Evolutionary conservation across 2,113 vertebrate genomes (phyloP), one percentile per base, ranked within the genome.

Genomic region (Protobothrops mucrosquamatus): DNA sequence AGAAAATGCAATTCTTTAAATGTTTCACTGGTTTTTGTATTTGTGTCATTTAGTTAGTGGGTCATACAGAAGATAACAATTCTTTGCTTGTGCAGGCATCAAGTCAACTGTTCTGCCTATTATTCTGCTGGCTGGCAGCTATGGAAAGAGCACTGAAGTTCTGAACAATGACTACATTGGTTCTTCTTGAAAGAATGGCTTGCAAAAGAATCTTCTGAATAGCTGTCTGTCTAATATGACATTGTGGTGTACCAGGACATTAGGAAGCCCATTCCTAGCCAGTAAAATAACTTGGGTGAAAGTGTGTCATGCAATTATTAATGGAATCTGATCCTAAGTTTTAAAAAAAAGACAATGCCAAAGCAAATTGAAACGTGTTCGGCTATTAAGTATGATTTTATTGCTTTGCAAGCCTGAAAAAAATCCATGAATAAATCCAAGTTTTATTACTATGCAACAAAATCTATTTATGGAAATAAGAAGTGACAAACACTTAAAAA

Each of bases 61-160:
- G 51, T 91, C 89, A 91, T 48, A 22, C 91, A 26, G 55, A 61
- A 24, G 56, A 87, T 89, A 69, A 87, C 93, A 94, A 56, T 89
- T 87, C 24, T 6, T 57, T 90, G 48, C 18, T 69, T 92, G 91
- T 87, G 57, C 81, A 89, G 34, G 56, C 74, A 92, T 87, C 48
- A 39, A 92, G 93, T 89, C 88, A 93, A 93, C 87, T 92, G 57
- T 56, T 92, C 87, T 90, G 91, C 88, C 74, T 90, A 90, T 92
- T 89, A 92, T 85, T 56, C 56, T 90, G 74, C 69, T 92, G 88
- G 91, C 88, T 90, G 88, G 91, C 56, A 91, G 88, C 91, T 90
- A 90, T 87, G 88, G 91, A 92, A 92, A 94, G 91, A 87, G 48
- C 56, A 24, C 20, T 34, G 48, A 48, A 64, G 74, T 85, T 92